These are phyloP conservation scores for Chrysomela aeneicollis DNA, from an alignment of 2,888 invertebrate species.

Conservation along the genomic window DNA sequence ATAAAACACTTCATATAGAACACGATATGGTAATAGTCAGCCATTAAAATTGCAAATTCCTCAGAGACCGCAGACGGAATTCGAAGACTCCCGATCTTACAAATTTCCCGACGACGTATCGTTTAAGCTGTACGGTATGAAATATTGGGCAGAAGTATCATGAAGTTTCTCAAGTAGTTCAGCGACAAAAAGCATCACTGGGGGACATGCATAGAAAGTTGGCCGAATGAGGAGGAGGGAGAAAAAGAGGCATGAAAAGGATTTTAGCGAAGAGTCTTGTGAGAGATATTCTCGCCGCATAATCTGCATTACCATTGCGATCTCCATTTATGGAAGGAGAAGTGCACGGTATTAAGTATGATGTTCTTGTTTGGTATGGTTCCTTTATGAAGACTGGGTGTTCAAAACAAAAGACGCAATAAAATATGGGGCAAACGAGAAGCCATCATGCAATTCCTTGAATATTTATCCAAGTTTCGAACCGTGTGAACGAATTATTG, in stretches of 20 bases:
- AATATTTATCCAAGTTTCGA: no score
- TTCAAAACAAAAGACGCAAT: no score
- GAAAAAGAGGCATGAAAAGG: not conserved
- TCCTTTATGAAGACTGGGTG: not conserved
- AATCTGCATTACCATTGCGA: not conserved
- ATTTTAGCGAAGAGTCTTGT: not conserved
- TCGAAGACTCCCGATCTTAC: slow-evolving; percentile 24
- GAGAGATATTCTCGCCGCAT: not conserved
- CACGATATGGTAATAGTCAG: not conserved
- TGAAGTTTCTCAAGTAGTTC: slow-evolving; percentile 35
- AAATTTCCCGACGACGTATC: slow-evolving; percentile 34
- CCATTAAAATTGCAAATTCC: slow-evolving; percentile 7
- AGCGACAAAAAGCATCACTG: slow-evolving; percentile 29
- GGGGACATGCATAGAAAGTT: slow-evolving; percentile 35
- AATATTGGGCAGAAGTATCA: slow-evolving; percentile 35
- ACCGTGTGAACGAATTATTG: no score
- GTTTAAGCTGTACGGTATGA: slow-evolving; percentile 30
- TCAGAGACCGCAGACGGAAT: slow-evolving; percentile 6
- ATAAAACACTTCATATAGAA: not conserved
- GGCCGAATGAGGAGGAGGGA: not conserved
- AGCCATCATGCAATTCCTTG: no score
- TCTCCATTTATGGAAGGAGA: not conserved
- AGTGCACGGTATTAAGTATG: not conserved
- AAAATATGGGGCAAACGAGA: no score
- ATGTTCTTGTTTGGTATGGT: not conserved